phyloP scores from a whole-genome alignment of 2,797 vertebrate genomes.

The Falco columbarius region DNA sequence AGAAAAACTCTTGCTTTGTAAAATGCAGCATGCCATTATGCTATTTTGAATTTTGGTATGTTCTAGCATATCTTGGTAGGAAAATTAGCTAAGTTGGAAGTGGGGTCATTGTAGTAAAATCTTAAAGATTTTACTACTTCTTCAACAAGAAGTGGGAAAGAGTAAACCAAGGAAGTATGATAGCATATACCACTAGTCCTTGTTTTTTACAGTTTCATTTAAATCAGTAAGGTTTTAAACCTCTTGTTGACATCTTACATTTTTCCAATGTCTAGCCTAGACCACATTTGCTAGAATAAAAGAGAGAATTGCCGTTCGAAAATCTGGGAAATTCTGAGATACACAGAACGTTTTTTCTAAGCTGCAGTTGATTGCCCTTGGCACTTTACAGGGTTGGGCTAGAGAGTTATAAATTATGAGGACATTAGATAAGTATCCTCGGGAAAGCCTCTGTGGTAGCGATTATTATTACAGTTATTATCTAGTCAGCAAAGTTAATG shows the following conservation, averaged over 20 bases:
- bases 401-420: constrained; percentile 42
- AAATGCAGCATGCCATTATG: neutral
- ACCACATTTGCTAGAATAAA: neutral
- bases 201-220: neutral
- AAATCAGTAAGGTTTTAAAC: neutral
- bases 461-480: constrained; percentile 62
- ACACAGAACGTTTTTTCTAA: neutral
- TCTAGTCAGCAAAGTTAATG: constrained; percentile 67
- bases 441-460: constrained; percentile 46
- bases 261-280: neutral
- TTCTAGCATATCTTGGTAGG: neutral
- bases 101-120: neutral
- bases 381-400: neutral
- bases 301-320: neutral
- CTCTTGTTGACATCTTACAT: neutral
- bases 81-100: neutral
- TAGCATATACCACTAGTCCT: neutral
- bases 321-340: neutral
- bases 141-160: neutral
- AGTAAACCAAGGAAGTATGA: neutral
- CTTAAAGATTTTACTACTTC: neutral
- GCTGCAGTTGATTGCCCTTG: constrained; percentile 39
- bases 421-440: constrained; percentile 47
- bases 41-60: neutral
- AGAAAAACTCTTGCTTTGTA: neutral